A percentile compares a stretch with the other conserved stretches of the same genome.
Conservation (phyloP, 2,888 invertebrate genomes). For the Sphaerophoria taeniata region DNA sequence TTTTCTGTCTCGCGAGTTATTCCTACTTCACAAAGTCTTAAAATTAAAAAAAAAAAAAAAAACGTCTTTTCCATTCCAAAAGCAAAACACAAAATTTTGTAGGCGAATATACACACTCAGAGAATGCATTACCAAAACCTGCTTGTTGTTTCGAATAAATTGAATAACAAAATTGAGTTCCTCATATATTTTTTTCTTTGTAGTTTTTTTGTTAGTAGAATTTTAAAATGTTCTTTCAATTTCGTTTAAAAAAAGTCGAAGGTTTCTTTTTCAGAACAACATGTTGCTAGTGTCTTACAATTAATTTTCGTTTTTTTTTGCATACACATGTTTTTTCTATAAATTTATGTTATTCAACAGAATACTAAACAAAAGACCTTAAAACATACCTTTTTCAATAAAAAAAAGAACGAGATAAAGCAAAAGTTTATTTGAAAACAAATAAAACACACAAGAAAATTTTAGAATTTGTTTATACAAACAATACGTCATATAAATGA, state of each 20-base stretch:
- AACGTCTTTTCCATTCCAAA: slow-evolving; percentile 72
- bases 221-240: too few species aligned
- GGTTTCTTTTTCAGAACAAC: too few species aligned
- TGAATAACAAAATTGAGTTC: slow-evolving; percentile 45
- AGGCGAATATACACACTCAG: slow-evolving; percentile 24
- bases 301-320: slow-evolving; percentile 30
- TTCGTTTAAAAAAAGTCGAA: too few species aligned
- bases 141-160: slow-evolving; percentile 23
- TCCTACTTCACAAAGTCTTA: slow-evolving; percentile 44
- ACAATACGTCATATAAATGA: slow-evolving; percentile 27
- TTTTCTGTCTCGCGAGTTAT: slow-evolving; percentile 55
- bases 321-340: slow-evolving; percentile 10
- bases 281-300: too few species aligned
- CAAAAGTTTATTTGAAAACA: slow-evolving; percentile 35
- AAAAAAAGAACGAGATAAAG: slow-evolving; percentile 21
- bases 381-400: slow-evolving; percentile 32
- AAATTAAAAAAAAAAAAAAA: slow-evolving; percentile 44
- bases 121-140: slow-evolving; percentile 23
- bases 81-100: slow-evolving; percentile 42
- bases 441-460: slow-evolving; percentile 19
- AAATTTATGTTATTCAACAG: slow-evolving; percentile 18
- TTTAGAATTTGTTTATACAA: slow-evolving; percentile 52
- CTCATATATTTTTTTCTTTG: slow-evolving; percentile 69
- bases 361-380: slow-evolving; percentile 35
- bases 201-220: slow-evolving; percentile 2